A percentile compares a stretch with the other conserved stretches of the same genome.
phyloP scores from a whole-genome alignment of 2,113 vertebrate species.

The Patagioenas fasciata region DNA sequence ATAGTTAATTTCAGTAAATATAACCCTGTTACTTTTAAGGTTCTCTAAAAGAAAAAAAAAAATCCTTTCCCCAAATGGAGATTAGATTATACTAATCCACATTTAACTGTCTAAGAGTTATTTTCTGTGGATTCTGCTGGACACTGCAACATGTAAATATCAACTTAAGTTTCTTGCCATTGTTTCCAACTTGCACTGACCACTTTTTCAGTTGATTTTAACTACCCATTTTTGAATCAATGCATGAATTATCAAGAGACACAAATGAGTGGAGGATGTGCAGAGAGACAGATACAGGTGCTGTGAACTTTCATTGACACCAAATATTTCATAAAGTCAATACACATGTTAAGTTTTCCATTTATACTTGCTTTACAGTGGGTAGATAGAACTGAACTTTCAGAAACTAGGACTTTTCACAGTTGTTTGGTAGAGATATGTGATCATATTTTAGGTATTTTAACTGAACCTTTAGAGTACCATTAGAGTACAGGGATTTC shows the following conservation, averaged over 20 bases:
- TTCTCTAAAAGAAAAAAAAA: not conserved
- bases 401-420: not conserved
- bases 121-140: not conserved
- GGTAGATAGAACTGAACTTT: not conserved
- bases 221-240: not conserved
- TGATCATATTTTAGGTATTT: not conserved
- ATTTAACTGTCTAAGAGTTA: not conserved
- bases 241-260: not conserved
- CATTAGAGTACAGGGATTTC: not conserved
- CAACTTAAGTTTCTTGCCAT: not conserved
- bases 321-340: not conserved
- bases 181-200: not conserved
- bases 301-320: not conserved
- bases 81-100: not conserved
- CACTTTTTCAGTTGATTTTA: not conserved
- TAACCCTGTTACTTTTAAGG: rapidly evolving
- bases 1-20: not conserved
- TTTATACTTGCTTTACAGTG: not conserved
- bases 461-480: not conserved
- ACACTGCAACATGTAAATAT: not conserved
- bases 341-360: rapidly evolving
- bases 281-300: not conserved
- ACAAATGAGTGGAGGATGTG: not conserved
- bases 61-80: rapidly evolving
- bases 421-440: not conserved